Evolutionary conservation across 2,113 vertebrate species (phyloP).

Genomic region (Arizona elegans): DNA sequence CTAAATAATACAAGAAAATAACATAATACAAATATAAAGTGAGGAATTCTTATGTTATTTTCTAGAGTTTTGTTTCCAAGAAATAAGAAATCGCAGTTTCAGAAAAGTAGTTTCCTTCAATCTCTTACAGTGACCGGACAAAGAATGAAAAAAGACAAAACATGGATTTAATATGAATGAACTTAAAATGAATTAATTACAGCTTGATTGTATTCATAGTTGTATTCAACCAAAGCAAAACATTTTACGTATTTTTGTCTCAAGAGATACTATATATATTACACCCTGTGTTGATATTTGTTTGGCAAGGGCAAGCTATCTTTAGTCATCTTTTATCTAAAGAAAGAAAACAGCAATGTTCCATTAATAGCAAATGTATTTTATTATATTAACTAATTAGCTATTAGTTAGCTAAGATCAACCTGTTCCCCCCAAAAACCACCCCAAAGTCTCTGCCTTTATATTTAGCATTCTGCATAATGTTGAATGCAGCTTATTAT

Average conservation of each 20-base stretch:
- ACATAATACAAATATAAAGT: neutral
- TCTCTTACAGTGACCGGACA: neutral
- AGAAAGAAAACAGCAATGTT: neutral
- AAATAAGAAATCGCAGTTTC: neutral
- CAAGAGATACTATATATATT: neutral
- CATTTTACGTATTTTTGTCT: neutral
- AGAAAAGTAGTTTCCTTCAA: neutral
- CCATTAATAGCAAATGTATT: neutral
- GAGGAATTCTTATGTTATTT: neutral
- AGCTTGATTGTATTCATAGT: neutral
- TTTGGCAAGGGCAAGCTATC: neutral
- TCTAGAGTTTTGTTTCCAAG: neutral
- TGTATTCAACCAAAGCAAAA: neutral
- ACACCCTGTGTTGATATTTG: neutral
- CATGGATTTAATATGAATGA: neutral
- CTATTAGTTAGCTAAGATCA: neutral
- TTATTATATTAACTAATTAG: neutral
- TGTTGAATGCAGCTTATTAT: neutral
- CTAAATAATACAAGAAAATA: neutral
- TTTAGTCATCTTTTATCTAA: neutral
- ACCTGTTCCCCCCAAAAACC: too few species aligned
- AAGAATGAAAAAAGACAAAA: neutral
- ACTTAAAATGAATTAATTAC: neutral
- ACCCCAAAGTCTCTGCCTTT: neutral
- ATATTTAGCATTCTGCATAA: neutral